Percentiles rank a stretch among this genome's conserved stretches.
These are phyloP conservation scores for Aporrectodea caliginosa DNA, from an alignment of 1,140 invertebrate species.

Conservation along the genomic window DNA sequence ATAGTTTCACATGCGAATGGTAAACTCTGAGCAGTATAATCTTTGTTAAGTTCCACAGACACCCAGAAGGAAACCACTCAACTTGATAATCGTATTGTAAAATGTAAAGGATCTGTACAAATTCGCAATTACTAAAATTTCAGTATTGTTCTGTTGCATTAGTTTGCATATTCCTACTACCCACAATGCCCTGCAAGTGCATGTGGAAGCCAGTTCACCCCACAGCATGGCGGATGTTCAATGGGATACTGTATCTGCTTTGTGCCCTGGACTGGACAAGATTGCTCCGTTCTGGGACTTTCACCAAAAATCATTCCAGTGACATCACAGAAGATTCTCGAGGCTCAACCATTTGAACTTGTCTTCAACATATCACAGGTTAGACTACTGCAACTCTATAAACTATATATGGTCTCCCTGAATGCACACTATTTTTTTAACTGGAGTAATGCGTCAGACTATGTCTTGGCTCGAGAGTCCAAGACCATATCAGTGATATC, in stretches of 20 bases:
- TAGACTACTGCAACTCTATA: too few species aligned
- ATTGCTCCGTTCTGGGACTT: slow-evolving; percentile 29
- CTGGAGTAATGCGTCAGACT: too few species aligned
- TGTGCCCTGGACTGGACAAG: slow-evolving; percentile 35
- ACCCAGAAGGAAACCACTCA: too few species aligned
- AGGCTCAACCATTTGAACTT: slow-evolving; percentile 28
- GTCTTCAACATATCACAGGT: slow-evolving; percentile 33
- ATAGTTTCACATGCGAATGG: too few species aligned
- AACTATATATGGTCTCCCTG: too few species aligned
- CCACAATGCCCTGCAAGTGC: slow-evolving; percentile 34
- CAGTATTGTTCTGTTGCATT: slow-evolving; percentile 5
- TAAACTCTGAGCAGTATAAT: too few species aligned
- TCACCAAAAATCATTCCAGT: slow-evolving; percentile 22
- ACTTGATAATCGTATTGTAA: too few species aligned
- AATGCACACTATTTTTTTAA: too few species aligned
- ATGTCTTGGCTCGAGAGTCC: too few species aligned
- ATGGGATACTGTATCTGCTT: slow-evolving; percentile 36
- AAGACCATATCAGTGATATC: too few species aligned
- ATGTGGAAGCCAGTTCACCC: slow-evolving; percentile 32
- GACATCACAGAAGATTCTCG: background rate
- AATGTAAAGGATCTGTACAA: too few species aligned
- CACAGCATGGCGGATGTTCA: slow-evolving; percentile 35
- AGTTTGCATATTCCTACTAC: slow-evolving; percentile 35
- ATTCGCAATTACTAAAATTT: background rate
- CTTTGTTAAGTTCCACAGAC: too few species aligned